Evolutionary conservation across 1,140 invertebrate genomes (phyloP).

Genomic region (honey bee (Apis mellifera)): Amel_HAv3.1 CM009932.2:4066001-4066500

Average conservation of each 20-base stretch:
- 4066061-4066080: not conserved
- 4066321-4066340: not conserved
- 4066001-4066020: not conserved
- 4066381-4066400: not conserved
- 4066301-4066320: not conserved
- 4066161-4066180: no score
- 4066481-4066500: not conserved
- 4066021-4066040: not conserved
- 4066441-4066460: not conserved
- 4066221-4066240: not conserved
- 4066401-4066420: not conserved
- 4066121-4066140: no score
- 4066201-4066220: not conserved
- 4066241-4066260: not conserved
- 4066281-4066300: not conserved
- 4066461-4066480: not conserved
- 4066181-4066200: no score
- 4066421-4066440: not conserved
- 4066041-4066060: not conserved
- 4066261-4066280: not conserved
- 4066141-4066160: no score
- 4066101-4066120: no score
- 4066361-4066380: not conserved
- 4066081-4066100: not conserved
- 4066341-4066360: not conserved